phyloP scores from a whole-genome alignment of 2,797 vertebrate species.

The Yasuhikotakia modesta region DNA sequence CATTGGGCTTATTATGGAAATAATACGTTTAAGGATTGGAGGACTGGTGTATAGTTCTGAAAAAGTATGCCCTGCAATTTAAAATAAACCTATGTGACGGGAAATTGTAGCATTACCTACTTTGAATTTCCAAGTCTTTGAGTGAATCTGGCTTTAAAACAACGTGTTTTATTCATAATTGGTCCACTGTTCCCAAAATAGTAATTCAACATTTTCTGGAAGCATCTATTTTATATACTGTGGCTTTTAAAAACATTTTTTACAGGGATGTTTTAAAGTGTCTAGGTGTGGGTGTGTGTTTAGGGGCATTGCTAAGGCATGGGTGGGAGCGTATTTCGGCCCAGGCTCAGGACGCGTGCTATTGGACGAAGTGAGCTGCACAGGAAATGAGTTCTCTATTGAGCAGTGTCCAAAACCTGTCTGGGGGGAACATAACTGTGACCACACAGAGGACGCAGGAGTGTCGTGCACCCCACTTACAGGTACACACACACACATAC shows the following conservation, averaged over 20 bases:
- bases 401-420: slow-evolving; percentile 89
- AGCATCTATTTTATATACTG: not conserved
- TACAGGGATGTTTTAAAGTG: slow-evolving; percentile 49
- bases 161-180: not conserved
- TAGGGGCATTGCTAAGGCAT: slow-evolving; percentile 88
- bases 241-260: not conserved
- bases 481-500: slow-evolving; percentile 71
- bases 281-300: slow-evolving; percentile 47
- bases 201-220: not conserved
- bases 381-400: slow-evolving; percentile 93
- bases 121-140: not conserved
- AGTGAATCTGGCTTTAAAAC: not conserved
- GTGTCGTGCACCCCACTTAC: slow-evolving; percentile 88
- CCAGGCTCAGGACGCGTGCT: slow-evolving; percentile 85
- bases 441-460: slow-evolving; percentile 91
- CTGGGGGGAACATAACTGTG: slow-evolving; percentile 94
- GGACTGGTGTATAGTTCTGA: not conserved
- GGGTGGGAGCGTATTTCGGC: slow-evolving; percentile 87
- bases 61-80: not conserved
- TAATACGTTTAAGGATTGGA: not conserved
- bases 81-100: not conserved
- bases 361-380: slow-evolving; percentile 91
- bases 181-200: not conserved
- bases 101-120: not conserved
- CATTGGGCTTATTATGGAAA: not conserved